Evolutionary conservation across 2,888 invertebrate species (phyloP).

Genomic region (Acanthosepion pharaonis): DNA sequence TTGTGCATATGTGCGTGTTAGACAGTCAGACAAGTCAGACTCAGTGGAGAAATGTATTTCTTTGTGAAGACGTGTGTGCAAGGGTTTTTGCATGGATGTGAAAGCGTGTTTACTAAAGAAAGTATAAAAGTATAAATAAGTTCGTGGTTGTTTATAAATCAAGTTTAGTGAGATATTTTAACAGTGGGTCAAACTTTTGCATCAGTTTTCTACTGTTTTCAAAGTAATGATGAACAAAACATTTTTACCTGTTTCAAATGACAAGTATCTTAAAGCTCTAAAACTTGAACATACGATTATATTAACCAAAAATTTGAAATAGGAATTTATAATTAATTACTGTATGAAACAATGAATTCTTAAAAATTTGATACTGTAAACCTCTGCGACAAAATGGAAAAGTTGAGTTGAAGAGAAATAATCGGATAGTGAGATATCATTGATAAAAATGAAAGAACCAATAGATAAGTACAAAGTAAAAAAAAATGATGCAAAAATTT

Average conservation of each 20-base stretch:
- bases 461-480: too few relatives aligned
- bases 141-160: neutral
- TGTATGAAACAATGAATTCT: too few relatives aligned
- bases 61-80: conserved; percentile 11
- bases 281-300: too few relatives aligned
- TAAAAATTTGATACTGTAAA: too few relatives aligned
- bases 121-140: neutral
- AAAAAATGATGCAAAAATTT: too few relatives aligned
- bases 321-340: too few relatives aligned
- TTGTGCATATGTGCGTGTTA: conserved; percentile 12
- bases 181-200: neutral
- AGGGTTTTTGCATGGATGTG: neutral
- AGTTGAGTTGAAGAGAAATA: too few relatives aligned
- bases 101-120: neutral
- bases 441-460: too few relatives aligned
- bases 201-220: neutral
- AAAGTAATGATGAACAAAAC: neutral
- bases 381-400: too few relatives aligned
- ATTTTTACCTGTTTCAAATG: neutral
- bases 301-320: too few relatives aligned
- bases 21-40: conserved; percentile 4
- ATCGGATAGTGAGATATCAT: too few relatives aligned
- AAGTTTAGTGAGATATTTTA: neutral
- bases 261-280: too few relatives aligned
- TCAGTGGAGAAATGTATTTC: neutral